Base-by-base conservation (phyloP, 2,888 invertebrate species). In the Cartodere bifasciata region DNA sequence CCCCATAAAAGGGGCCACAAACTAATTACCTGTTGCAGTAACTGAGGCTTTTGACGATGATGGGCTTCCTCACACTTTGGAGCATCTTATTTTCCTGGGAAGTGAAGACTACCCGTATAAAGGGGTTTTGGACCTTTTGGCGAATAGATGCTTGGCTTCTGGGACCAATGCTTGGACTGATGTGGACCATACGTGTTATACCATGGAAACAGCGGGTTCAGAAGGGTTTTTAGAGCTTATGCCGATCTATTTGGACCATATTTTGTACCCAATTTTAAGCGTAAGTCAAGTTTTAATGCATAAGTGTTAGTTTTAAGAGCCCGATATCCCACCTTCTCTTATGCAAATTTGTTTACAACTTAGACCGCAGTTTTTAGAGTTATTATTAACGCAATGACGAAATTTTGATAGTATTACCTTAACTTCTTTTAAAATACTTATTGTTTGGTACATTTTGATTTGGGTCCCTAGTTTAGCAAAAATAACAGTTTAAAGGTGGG, bases 161-260 rank as follows among this genome's bases (percentile, higher is more conserved):
- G 91, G 91, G 2, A 91, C 91, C 3, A 91, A 92, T 63, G 91
- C 90, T 0, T 82, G 80, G 79, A 92, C 91, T 0, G 78, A 75
- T 49, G 70, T 68, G 0, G 90, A 92, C 57, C 85, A 88, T 53
- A 92, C 91, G 0, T 83, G 80, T 47, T 92, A 91, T 55, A 88
- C 87, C 0, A 75, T 91, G 62, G 76, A 78, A 37, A 91, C 88
- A 16, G 88, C 87, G 3, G 84, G 83, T 12, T 76, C 77, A 46
- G 80, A 82, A 49, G 92, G 92, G 11, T 90, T 91, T 64, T 63
- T 90, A 24, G 77, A 81, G 3, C 61, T 92, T n/a, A 63, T 92
- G 55, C 91, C 91, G 0, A 79, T 92, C 45, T 94, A 88, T 55
- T 58, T 92, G 34, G 91, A 92, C 53, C 92, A 94, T 52, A 76